phyloP scores from a whole-genome alignment of 1,140 invertebrate genomes.

The Sycobia sp. region DNA sequence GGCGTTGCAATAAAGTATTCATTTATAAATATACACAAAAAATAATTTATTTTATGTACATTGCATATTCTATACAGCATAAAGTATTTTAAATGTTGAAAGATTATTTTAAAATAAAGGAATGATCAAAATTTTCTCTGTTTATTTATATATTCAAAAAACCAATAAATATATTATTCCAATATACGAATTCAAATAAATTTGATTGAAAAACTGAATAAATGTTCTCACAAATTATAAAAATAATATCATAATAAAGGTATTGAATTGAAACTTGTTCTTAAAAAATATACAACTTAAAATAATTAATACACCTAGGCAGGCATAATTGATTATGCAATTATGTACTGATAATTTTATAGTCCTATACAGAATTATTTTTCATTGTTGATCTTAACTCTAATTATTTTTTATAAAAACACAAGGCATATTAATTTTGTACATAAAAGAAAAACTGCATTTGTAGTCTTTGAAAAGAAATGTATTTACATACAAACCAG shows the following conservation, averaged over 20 bases:
- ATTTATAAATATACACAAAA: neutral
- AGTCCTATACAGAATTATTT: no score
- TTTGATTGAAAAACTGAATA: no score
- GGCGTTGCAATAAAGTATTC: conserved; percentile 8
- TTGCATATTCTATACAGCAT: neutral
- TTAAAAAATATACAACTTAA: no score
- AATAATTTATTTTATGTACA: neutral
- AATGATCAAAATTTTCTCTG: neutral
- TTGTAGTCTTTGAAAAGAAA: conserved; percentile 27
- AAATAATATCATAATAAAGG: no score
- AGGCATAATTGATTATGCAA: no score
- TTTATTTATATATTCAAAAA: neutral
- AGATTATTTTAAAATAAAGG: neutral
- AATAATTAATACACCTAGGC: no score
- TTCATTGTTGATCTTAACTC: no score
- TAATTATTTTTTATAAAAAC: conserved; percentile 22
- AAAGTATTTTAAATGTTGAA: neutral
- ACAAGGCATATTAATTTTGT: conserved; percentile 24
- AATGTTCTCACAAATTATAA: no score
- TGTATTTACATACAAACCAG: conserved; percentile 34
- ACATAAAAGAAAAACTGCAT: conserved; percentile 12
- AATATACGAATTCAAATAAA: no score
- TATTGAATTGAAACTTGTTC: no score
- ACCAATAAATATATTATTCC: neutral
- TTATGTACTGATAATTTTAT: no score